A percentile compares a stretch with the other conserved stretches of the same genome.
These are phyloP conservation scores for Lemur catta DNA, from an alignment of 2,797 vertebrate species.

Conservation along the genomic window DNA sequence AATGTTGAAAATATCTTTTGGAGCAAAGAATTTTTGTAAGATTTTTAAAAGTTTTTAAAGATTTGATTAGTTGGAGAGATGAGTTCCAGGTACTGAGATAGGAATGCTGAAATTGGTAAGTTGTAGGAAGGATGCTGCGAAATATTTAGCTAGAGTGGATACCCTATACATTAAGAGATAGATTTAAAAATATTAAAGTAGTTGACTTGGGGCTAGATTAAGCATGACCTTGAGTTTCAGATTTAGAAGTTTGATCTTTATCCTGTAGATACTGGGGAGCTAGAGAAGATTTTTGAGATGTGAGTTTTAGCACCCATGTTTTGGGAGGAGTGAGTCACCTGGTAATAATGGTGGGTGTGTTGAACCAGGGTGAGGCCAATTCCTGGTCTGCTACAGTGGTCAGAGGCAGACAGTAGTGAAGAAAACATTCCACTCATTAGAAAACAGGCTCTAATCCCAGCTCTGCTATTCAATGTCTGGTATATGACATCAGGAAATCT, in stretches of 20 bases:
- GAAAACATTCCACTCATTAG: background rate
- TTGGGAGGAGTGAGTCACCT: background rate
- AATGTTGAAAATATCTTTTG: background rate
- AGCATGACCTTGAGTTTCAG: conserved; percentile 11
- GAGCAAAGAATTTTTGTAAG: background rate
- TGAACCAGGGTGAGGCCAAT: background rate
- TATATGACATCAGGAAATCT: background rate
- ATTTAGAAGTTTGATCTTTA: conserved; percentile 17
- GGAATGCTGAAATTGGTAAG: background rate
- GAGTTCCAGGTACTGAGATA: background rate
- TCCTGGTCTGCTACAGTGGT: background rate
- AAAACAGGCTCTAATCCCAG: background rate
- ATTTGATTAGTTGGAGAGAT: background rate
- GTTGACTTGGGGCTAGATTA: background rate
- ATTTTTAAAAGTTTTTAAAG: background rate
- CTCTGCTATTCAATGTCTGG: background rate
- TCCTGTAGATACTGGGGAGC: background rate
- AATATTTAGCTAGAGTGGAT: background rate
- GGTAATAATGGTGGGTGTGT: background rate
- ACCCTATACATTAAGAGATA: background rate
- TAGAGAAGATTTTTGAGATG: background rate
- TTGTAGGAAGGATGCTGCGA: background rate
- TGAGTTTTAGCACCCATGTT: background rate
- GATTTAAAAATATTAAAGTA: background rate
- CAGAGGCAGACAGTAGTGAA: background rate